These are phyloP conservation scores for Hyphantria cunea DNA, from an alignment of 1,140 invertebrate genomes.

Conservation along the genomic window DNA sequence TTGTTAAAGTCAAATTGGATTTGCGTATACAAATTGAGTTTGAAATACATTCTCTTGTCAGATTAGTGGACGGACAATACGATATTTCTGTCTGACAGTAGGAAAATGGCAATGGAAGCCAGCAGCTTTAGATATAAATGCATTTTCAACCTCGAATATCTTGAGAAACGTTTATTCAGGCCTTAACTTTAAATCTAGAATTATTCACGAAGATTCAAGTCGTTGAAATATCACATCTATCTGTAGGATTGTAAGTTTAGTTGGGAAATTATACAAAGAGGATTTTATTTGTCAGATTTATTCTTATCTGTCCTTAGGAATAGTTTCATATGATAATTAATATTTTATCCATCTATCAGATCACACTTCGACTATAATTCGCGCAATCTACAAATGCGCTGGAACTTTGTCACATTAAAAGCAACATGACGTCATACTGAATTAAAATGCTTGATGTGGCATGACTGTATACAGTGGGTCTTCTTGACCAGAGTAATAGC, in stretches of 20 bases:
- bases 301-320: no score
- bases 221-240: slow-evolving; percentile 9
- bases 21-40: slow-evolving; percentile 6
- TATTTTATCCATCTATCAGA: no score
- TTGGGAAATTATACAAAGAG: background rate
- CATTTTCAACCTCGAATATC: slow-evolving; percentile 42
- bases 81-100: slow-evolving; percentile 8
- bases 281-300: no score
- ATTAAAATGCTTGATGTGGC: no score
- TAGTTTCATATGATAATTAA: no score
- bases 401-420: no score
- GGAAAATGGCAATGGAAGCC: slow-evolving; percentile 20
- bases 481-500: no score
- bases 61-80: slow-evolving; percentile 12
- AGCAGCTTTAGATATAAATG: slow-evolving; percentile 46
- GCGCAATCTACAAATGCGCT: no score
- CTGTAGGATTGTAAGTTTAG: slow-evolving; percentile 3
- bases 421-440: no score
- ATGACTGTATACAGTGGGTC: no score
- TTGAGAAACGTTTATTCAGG: slow-evolving; percentile 35
- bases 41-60: slow-evolving; percentile 21
- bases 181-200: slow-evolving; percentile 25
- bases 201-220: slow-evolving; percentile 23
- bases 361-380: no score
- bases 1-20: slow-evolving; percentile 22